Conservation (phyloP, 2,113 vertebrate species). For the Atractosteus spatula region DNA sequence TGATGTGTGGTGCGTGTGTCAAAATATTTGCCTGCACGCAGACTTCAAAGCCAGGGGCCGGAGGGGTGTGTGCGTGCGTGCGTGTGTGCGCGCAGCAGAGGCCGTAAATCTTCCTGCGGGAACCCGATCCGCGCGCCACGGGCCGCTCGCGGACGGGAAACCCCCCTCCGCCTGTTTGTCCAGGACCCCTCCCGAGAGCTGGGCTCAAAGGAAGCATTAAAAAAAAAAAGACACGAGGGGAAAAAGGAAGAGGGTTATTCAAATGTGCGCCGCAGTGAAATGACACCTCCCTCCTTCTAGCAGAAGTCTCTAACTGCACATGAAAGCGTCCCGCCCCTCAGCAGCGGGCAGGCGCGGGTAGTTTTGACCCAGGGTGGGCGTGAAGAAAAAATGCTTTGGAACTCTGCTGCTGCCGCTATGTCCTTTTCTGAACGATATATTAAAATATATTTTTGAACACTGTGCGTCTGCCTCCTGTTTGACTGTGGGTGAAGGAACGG, state of each 20-base stretch:
- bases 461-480: too few species aligned
- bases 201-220: constrained; percentile 34
- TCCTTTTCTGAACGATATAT: too few species aligned
- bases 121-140: constrained; percentile 57
- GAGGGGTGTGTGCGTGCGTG: constrained; percentile 22
- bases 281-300: too few species aligned
- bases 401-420: too few species aligned
- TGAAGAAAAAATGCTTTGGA: too few species aligned
- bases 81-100: constrained; percentile 23
- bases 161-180: constrained; percentile 34
- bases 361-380: too few species aligned
- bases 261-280: not conserved
- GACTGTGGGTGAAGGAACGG: too few species aligned
- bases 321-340: too few species aligned
- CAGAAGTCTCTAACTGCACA: too few species aligned
- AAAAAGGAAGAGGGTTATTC: constrained; percentile 11
- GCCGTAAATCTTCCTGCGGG: constrained; percentile 43
- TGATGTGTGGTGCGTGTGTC: constrained; percentile 34
- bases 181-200: constrained; percentile 14
- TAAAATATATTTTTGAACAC: too few species aligned
- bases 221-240: constrained; percentile 20
- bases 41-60: constrained; percentile 39
- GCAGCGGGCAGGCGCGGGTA: too few species aligned
- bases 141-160: constrained; percentile 17
- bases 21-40: constrained; percentile 33